Evolutionary conservation across 2,797 vertebrate species (phyloP), one percentile per base, ranked within the genome.

Genomic region (Urosaurus nigricauda): DNA sequence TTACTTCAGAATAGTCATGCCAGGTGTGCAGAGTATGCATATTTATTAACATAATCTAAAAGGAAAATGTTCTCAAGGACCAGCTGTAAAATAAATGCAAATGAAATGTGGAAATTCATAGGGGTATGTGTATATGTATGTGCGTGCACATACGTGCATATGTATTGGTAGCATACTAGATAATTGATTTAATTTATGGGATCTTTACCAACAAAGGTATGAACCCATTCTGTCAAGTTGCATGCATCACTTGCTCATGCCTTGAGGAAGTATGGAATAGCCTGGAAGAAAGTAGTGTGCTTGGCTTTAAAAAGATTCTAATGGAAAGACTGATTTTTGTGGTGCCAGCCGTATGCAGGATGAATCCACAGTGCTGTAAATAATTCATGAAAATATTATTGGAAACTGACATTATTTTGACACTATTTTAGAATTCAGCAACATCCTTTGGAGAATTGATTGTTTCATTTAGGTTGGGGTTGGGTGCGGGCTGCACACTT

Each of bases 181-280:
- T 35, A 83, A 91, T 91, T 68, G 16, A 47, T 71, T 94, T 91
- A 90, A 88, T 93, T 87, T 93, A 65, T 93, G 70, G 65, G 81
- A 56, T 74, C 90, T 94, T 40, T 88, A 56, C 3, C 88, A 92
- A 92, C 79, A 90, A 92, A 94, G 88, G 70, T 91, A 51, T 93
- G 95, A 95, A 89, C 94, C 88, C 92, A 89, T 93, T 96, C 95
- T 95, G 94, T 95, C 94, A 95, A 82, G 58, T 87, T 87, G 81
- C 4, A 32, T 93, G 88, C 92, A 85, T 95, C 86, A 84, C 87
- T 93, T 81, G 84, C 71, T 93, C 47, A 17, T 85, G 86, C 51
- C 90, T 75, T 93, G 87, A 89, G 70, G 91, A 82, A 86, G 87
- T 90, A 92, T 90, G 40, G 11, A 89, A 84, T 88, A 92, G 92